Percentiles rank a stretch among this genome's conserved stretches.
Conservation (phyloP, 1,140 invertebrate species). For the Nilaparvata lugens region DNA sequence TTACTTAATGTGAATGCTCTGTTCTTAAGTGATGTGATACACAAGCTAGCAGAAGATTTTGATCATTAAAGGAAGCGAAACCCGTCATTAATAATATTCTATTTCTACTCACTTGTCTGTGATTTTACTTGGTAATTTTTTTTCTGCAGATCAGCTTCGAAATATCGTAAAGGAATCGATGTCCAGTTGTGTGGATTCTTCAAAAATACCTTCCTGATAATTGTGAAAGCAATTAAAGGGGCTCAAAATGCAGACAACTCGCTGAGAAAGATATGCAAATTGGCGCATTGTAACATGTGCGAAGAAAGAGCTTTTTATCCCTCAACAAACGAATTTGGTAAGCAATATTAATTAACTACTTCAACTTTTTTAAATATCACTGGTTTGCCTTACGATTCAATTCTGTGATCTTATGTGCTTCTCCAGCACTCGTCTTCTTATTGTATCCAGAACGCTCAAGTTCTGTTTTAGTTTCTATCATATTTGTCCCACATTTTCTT, state of each 20-base stretch:
- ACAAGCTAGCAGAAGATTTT: too few species aligned
- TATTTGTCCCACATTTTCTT: not conserved
- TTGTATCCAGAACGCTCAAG: not conserved
- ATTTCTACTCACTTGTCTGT: too few species aligned
- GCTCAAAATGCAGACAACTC: not conserved
- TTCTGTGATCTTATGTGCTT: not conserved
- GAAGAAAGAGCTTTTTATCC: not conserved
- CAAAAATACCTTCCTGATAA: not conserved
- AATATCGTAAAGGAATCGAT: not conserved
- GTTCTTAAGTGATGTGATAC: too few species aligned
- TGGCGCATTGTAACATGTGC: not conserved
- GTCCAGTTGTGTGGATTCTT: not conserved
- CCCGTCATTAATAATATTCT: too few species aligned
- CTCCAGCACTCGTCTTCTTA: not conserved
- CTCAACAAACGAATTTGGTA: not conserved
- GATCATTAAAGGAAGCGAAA: too few species aligned
- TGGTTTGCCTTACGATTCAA: too few species aligned
- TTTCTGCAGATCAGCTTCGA: not conserved
- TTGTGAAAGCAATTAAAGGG: not conserved
- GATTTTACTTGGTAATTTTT: not conserved
- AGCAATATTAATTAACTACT: not conserved
- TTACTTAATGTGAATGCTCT: too few species aligned
- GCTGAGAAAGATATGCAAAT: not conserved
- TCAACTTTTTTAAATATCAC: too few species aligned
- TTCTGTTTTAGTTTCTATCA: not conserved